These are phyloP conservation scores for Diplosoma virens DNA, from an alignment of 23 tunicate genomes.

Conservation along the genomic window DNA sequence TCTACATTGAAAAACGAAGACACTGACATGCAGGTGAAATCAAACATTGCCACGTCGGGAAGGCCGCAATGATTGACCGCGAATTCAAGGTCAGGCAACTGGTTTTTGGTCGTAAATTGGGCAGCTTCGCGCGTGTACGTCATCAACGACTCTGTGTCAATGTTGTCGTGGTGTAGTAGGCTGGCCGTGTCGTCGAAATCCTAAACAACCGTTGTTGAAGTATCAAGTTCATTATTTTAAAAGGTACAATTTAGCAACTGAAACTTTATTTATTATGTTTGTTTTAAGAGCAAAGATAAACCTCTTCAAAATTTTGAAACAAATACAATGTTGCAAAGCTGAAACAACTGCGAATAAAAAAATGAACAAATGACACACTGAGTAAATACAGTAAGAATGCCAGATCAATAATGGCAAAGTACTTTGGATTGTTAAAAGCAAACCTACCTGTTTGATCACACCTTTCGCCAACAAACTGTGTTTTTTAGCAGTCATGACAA, in stretches of 20 bases:
- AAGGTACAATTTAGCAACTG: no score
- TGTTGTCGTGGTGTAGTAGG: constrained; percentile 46
- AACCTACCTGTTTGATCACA: constrained; percentile 56
- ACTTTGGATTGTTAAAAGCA: no score
- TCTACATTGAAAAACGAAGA: background rate
- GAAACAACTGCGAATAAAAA: no score
- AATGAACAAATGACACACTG: no score
- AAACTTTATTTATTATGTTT: no score
- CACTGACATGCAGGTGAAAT: constrained; percentile 93
- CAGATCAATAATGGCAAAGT: no score
- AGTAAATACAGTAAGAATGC: no score
- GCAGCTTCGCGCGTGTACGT: constrained; percentile 79
- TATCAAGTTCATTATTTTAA: no score
- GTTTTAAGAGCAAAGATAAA: no score
- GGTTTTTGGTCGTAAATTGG: constrained; percentile 70
- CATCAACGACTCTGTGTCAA: constrained; percentile 59
- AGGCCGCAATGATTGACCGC: constrained; percentile 75
- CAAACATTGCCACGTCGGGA: constrained; percentile 91
- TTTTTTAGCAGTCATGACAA: constrained; percentile 97
- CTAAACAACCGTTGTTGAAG: no score
- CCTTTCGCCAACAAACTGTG: constrained; percentile 73
- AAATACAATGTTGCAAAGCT: no score
- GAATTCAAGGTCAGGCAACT: constrained; percentile 78
- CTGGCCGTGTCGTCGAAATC: constrained; percentile 54
- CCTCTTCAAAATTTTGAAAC: no score